Evolutionary conservation across 2,888 invertebrate genomes (phyloP), one percentile per base, ranked within the genome.

Genomic region (Andrena dorsata): DNA sequence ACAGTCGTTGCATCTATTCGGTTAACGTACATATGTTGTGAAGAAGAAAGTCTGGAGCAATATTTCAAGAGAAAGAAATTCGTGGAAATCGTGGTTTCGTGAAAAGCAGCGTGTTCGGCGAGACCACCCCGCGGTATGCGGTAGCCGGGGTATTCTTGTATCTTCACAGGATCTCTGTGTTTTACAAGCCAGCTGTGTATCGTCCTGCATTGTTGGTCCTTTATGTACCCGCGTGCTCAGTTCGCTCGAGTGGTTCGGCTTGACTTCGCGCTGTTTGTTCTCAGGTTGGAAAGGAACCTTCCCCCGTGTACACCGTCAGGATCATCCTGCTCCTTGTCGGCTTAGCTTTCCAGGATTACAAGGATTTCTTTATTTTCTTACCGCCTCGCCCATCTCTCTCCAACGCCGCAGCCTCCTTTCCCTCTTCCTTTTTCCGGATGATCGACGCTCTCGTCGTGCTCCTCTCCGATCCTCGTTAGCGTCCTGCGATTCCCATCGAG

Each of bases 111-210:
- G 47, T 51, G 74, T 30, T 64, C 47, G 8, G 49, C 26, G 35
- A 63, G 84, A 84, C 79, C 83, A 86, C 86, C 74, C 71, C 30
- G 76, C 56, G 72, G 72, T 81, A 75, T 56, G 76, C 82, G 72
- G 86, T 89, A 86, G 84, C 77, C 73, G 20, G 68, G 74, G 51
- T 73, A 83, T 80, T 60, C 69, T 63, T 64, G 86, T 89, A 91
- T 91, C 91, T 92, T 91, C 91, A 91, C 93, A 87, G 91, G 90
- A 92, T 93, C 92, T 92, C 90, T 90, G 88, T 93, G 93, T 93
- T 93, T 93, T 93, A 93, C 91, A 93, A 92, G 91, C 89, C 93
- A 92, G 92, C 93, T 93, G 92, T 90, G 88, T 86, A 90, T 88
- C 87, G 89, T 87, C 84, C 85, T 80, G 89, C 87, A 92, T 93